Evolutionary conservation across 2,888 invertebrate genomes (phyloP).

Genomic region (Eupelmus urozonus): DNA sequence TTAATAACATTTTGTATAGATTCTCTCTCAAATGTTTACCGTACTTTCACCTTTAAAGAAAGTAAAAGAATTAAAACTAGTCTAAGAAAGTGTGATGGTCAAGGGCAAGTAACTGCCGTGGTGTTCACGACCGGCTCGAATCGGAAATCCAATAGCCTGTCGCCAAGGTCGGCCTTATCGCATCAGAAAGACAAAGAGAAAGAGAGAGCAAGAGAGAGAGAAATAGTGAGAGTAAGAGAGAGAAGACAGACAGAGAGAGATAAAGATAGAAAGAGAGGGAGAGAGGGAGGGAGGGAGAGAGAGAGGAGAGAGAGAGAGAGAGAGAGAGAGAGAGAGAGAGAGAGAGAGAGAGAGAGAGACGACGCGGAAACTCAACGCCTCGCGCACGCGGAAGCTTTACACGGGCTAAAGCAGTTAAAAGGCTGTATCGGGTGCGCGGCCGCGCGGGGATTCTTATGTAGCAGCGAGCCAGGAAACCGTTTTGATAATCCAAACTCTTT

Average conservation of each 20-base stretch:
- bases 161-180: conserved; percentile 49
- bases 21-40: background rate
- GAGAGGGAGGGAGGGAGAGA: no score
- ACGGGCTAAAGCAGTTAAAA: conserved; percentile 33
- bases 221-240: no score
- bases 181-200: conserved; percentile 43
- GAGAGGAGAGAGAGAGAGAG: no score
- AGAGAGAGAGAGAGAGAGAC: no score
- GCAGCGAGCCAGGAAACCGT: conserved; percentile 47
- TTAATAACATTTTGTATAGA: background rate
- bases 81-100: conserved; percentile 18
- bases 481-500: conserved; percentile 51
- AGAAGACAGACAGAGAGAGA: no score
- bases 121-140: conserved; percentile 35
- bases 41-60: background rate
- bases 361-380: conserved; percentile 20
- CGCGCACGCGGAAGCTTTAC: conserved; percentile 21
- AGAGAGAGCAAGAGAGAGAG: background rate
- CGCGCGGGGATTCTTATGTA: background rate
- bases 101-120: conserved; percentile 43
- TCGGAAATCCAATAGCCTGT: conserved; percentile 52
- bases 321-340: no score
- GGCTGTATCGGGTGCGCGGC: conserved; percentile 20
- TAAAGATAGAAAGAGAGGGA: background rate
- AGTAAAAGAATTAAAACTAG: conserved; percentile 15